Evolutionary conservation across 2,113 vertebrate species (phyloP).

Genomic region (Uropsilus gracilis): DNA sequence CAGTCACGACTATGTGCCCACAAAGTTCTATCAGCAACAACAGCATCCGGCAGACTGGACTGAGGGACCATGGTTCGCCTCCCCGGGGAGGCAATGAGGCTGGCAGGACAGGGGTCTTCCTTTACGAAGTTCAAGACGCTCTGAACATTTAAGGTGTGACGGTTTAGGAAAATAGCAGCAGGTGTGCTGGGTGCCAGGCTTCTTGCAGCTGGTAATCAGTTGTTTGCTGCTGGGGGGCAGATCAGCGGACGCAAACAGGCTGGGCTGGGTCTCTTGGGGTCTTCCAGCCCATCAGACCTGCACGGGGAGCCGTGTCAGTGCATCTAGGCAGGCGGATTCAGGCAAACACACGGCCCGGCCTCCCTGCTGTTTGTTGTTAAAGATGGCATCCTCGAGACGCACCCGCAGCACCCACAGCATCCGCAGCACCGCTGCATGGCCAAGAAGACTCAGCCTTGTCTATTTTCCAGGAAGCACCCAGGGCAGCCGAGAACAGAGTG

Average conservation of each 20-base stretch:
- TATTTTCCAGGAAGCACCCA: neutral
- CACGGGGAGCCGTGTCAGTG: no score
- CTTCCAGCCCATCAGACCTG: neutral
- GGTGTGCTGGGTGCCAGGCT: neutral
- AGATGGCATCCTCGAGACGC: neutral
- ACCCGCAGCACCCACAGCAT: no score
- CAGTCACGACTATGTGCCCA: no score
- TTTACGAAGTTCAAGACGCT: neutral
- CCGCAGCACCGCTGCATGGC: no score
- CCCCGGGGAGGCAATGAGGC: no score
- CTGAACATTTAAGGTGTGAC: neutral
- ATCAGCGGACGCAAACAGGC: neutral
- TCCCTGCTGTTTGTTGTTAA: neutral
- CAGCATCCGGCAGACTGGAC: no score
- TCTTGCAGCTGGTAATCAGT: neutral
- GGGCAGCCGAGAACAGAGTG: neutral
- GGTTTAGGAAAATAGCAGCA: constrained; percentile 7
- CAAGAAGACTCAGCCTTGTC: neutral
- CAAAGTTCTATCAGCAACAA: no score
- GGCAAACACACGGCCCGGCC: neutral
- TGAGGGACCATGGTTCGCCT: no score
- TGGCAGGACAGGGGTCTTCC: neutral
- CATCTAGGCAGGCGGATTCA: neutral
- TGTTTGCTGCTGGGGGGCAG: neutral
- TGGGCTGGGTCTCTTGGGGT: neutral